These are phyloP conservation scores for Drosophila diplacantha DNA, from an alignment of 2,888 invertebrate species.

Conservation along the genomic window DNA sequence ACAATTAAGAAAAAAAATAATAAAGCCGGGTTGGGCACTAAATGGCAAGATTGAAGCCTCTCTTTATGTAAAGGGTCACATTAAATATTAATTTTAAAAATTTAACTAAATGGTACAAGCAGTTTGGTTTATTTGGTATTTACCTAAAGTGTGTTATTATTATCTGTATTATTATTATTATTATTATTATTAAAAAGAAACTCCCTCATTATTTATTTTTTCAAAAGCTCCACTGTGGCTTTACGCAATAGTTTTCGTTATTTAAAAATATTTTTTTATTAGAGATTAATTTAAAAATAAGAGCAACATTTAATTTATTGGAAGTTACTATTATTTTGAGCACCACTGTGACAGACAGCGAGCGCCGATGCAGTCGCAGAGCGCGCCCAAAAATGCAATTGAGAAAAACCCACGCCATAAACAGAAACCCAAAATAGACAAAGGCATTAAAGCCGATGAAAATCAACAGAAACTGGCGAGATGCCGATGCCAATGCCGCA, in stretches of 20 bases:
- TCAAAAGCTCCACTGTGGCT: neutral
- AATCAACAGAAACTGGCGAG: conserved; percentile 51
- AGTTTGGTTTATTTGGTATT: neutral
- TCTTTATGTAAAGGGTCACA: neutral
- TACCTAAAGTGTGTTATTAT: too few relatives aligned
- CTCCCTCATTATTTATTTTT: neutral
- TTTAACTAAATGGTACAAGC: neutral
- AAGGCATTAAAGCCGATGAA: conserved; percentile 55
- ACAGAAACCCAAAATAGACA: conserved; percentile 68
- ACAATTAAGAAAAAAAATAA: neutral
- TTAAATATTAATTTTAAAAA: neutral
- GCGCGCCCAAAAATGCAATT: conserved; percentile 68
- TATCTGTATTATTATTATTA: too few relatives aligned
- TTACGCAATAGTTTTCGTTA: neutral
- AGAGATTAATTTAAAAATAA: neutral
- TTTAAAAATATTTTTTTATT: neutral
- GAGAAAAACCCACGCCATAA: conserved; percentile 70
- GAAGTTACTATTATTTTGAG: neutral
- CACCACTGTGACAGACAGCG: conserved; percentile 3
- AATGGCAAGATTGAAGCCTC: neutral
- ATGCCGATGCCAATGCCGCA: conserved; percentile 68
- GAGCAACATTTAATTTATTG: neutral
- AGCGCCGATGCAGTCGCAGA: conserved; percentile 27
- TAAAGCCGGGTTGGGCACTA: neutral
- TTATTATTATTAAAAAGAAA: too few relatives aligned